phyloP scores from a whole-genome alignment of 2,888 invertebrate species.

The Coelinius sp. region DNA sequence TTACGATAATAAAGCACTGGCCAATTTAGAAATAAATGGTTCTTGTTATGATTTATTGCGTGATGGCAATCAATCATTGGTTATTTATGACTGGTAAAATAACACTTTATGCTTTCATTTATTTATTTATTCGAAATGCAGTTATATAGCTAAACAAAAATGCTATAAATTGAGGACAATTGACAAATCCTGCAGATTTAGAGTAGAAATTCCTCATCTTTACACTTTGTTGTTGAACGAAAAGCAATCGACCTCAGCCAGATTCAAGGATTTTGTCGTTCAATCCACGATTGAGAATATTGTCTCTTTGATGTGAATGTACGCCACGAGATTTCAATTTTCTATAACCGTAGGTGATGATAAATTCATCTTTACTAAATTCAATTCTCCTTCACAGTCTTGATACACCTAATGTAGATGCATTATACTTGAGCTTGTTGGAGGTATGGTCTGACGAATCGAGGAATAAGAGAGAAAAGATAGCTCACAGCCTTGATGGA shows the following conservation, averaged over 20 bases:
- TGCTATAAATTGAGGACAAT: neutral
- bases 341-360: constrained; percentile 7
- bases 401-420: constrained; percentile 21
- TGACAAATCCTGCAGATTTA: neutral
- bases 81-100: constrained; percentile 15
- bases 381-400: constrained; percentile 11
- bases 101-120: constrained; percentile 15
- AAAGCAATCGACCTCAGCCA: constrained; percentile 55
- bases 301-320: neutral
- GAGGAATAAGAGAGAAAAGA: constrained; percentile 37
- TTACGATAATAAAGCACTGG: constrained; percentile 5
- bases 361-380: constrained; percentile 19
- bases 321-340: neutral
- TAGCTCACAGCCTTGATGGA: constrained; percentile 67
- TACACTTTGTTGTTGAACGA: constrained; percentile 38
- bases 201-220: neutral
- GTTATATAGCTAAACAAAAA: too few relatives aligned
- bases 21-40: constrained; percentile 9
- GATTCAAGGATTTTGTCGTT: constrained; percentile 48
- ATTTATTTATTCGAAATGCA: too few relatives aligned
- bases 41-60: constrained; percentile 15
- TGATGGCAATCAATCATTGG: constrained; percentile 5
- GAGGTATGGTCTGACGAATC: constrained; percentile 30
- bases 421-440: constrained; percentile 28
- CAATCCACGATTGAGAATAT: constrained; percentile 50